phyloP scores from a whole-genome alignment of 1,140 invertebrate genomes.

The Drosophila triauraria region DNA sequence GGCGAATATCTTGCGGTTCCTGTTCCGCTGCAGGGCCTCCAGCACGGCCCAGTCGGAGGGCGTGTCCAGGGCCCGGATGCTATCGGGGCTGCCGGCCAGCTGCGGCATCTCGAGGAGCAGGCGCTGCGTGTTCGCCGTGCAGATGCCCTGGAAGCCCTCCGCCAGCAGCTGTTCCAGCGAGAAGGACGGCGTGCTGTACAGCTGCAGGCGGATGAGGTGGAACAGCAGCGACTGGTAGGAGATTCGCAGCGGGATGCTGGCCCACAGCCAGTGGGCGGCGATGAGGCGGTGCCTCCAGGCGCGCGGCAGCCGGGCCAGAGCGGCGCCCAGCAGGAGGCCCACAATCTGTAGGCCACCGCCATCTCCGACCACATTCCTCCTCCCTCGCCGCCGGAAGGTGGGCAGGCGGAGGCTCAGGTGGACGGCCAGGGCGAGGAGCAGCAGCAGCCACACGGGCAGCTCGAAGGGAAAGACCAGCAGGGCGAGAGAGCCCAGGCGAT shows the following conservation, averaged over 20 bases:
- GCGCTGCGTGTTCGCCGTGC: slow-evolving; percentile 43
- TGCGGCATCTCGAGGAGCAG: slow-evolving; percentile 56
- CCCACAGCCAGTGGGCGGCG: slow-evolving; percentile 66
- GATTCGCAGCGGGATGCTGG: slow-evolving; percentile 60
- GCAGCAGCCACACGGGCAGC: slow-evolving; percentile 38
- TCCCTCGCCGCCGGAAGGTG: slow-evolving; percentile 21
- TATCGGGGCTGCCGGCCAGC: slow-evolving; percentile 10
- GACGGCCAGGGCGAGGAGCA: slow-evolving; percentile 34
- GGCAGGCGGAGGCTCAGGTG: slow-evolving; percentile 40
- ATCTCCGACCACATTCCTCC: no score
- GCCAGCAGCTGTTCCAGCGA: slow-evolving; percentile 54
- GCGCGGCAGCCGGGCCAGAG: slow-evolving; percentile 38
- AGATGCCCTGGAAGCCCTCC: slow-evolving; percentile 45
- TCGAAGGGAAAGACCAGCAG: slow-evolving; percentile 60
- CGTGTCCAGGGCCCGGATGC: slow-evolving; percentile 23
- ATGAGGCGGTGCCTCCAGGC: slow-evolving; percentile 61
- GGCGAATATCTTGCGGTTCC: slow-evolving; percentile 40
- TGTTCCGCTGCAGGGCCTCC: slow-evolving; percentile 25
- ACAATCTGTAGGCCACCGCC: slow-evolving; percentile 41
- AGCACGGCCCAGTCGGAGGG: slow-evolving; percentile 47
- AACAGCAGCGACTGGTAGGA: slow-evolving; percentile 71
- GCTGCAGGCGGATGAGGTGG: slow-evolving; percentile 64
- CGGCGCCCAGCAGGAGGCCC: slow-evolving; percentile 51
- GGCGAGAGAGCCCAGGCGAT: slow-evolving; percentile 41
- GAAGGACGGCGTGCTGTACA: slow-evolving; percentile 38